Evolutionary conservation across 2,797 vertebrate genomes (phyloP), one percentile per base, ranked within the genome.

Genomic region (Melanogrammus aeglefinus): DNA sequence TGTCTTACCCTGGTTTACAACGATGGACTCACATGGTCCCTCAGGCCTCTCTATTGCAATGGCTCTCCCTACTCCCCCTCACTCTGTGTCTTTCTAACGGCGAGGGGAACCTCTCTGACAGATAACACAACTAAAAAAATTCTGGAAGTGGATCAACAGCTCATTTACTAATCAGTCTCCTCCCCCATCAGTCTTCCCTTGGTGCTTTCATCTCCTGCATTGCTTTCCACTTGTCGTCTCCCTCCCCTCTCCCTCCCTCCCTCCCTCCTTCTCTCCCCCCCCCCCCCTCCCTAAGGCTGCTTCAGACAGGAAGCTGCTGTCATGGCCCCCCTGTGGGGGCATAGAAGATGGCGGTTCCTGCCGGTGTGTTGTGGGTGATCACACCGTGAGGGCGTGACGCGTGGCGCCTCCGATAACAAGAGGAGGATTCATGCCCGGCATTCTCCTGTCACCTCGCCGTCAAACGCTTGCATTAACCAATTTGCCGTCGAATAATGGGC

Each of bases 111-210:
- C 9, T 0, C 21, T 13, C 33, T 39, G 38, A 80, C 88, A 87
- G 89, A 92, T 9, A 39, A 39, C 91, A 93, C 80, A 88, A 84
- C 88, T 86, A n/a, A n/a, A n/a, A n/a, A n/a, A n/a, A 89, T 89
- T 89, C 85, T 92, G 83, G 82, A 83, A 92, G 90, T 93, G 93
- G 86, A 93, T 93, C 89, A 94, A 92, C 90, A 91, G 73, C 83
- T 79, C 77, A 76, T 88, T 57, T 57, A 57, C 4, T 57, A 21
- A 57, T 18, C 47, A 57, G 47, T 57, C 18, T 21, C 38, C 35
- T 36, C 35, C 35, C 35, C 35, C 0, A 2, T 44, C 41, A 90
- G 78, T 88, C 83, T 76, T 16, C 41, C 79, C 76, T 91, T 93
- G 94, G 91, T 93, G 83, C 85, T 82, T 82, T 47, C 80, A 84